phyloP scores from a whole-genome alignment of 1,140 invertebrate species.

The Samia ricini region DNA sequence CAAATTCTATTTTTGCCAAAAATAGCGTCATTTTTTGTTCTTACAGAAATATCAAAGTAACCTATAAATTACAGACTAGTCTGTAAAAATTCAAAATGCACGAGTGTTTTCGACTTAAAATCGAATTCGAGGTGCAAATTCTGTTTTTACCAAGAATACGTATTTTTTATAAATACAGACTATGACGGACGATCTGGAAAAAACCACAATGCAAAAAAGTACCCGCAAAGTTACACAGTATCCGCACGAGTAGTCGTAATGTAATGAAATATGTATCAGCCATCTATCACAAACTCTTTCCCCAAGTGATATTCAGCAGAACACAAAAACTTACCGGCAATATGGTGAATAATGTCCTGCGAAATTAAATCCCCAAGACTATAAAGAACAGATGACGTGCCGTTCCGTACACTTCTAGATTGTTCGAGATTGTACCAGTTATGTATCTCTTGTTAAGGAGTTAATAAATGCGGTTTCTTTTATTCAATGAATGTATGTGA shows the following conservation, averaged over 20 bases:
- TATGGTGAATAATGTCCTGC: constrained; percentile 58
- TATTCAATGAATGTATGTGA: background rate
- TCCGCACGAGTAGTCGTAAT: constrained; percentile 4
- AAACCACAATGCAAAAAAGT: background rate
- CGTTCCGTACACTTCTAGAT: background rate
- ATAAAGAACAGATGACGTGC: constrained; percentile 65
- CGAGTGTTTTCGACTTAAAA: too few relatives aligned
- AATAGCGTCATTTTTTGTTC: too few relatives aligned
- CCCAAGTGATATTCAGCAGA: constrained; percentile 35
- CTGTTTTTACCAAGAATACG: too few relatives aligned
- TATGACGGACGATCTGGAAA: background rate
- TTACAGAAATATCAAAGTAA: too few relatives aligned
- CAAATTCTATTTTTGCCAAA: too few relatives aligned
- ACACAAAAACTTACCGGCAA: constrained; percentile 53
- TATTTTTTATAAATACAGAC: too few relatives aligned
- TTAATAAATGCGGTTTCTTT: background rate
- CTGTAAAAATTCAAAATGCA: too few relatives aligned
- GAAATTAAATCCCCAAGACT: constrained; percentile 58
- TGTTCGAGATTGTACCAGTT: background rate
- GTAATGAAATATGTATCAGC: constrained; percentile 63
- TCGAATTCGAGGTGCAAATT: too few relatives aligned
- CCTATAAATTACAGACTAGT: too few relatives aligned
- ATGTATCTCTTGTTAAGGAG: constrained; percentile 1
- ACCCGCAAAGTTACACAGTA: background rate
- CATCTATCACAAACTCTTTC: constrained; percentile 64